phyloP scores from a whole-genome alignment of 2,113 vertebrate species.

The Pangasianodon gigas region DNA sequence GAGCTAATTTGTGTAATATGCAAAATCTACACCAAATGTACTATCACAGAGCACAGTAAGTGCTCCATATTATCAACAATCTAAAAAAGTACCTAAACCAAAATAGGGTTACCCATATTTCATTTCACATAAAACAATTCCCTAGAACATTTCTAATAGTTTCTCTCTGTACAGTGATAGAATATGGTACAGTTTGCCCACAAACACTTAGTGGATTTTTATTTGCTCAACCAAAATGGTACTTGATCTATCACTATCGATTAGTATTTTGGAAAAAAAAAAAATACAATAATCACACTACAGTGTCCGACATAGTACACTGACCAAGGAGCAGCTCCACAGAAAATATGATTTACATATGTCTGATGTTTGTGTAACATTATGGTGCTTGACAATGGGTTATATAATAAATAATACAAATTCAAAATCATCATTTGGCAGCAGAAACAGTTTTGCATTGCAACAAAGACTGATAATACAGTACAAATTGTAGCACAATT shows the following conservation, averaged over 20 bases:
- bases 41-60: not conserved
- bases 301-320: not conserved
- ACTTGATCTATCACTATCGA: not conserved
- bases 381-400: not conserved
- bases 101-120: not conserved
- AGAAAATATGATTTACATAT: constrained; percentile 1
- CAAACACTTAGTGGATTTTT: not conserved
- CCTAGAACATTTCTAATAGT: not conserved
- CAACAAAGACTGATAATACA: constrained; percentile 30
- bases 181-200: not conserved
- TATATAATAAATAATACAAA: constrained; percentile 47
- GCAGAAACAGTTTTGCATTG: constrained; percentile 25
- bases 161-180: not conserved
- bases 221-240: not conserved
- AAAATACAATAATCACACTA: not conserved
- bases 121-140: not conserved
- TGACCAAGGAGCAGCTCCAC: not conserved
- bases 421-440: constrained; percentile 12
- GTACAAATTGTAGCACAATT: constrained; percentile 26
- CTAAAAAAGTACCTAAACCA: not conserved
- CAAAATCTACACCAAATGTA: not conserved
- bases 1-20: not conserved
- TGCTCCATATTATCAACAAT: not conserved
- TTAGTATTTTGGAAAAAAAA: not conserved
- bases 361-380: constrained; percentile 12